Evolutionary conservation across 2,113 vertebrate species (phyloP), one percentile per base, ranked within the genome.

Genomic region (Lethenteron reissneri): DNA sequence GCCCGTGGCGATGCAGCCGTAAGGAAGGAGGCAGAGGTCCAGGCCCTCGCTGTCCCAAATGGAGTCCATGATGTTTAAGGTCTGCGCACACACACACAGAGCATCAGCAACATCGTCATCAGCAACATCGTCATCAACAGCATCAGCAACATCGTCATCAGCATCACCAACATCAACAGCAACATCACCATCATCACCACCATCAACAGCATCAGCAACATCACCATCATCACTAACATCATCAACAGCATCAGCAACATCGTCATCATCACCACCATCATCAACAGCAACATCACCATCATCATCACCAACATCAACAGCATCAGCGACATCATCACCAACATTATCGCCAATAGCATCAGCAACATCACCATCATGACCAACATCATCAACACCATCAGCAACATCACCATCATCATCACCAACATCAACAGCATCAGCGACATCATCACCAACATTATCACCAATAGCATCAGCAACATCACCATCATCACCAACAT

Each of bases 1-100:
- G 71, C 92, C 92, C 15, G 94, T 99, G 77, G 94, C 95, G 82
- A 99, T 97, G 77, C 94, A 99, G 19, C 92, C 94, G 25, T 97
- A 99, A 0, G 94, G 94, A 70, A 97, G 73, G 75, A 99, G 82
- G 71, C 84, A 92, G 72, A 99, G 84, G 73, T 99, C 94, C 78
- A 99, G 79, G 2, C 88, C 92, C 75, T 96, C 92, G 0, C 84
- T 85, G 80, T 99, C 92, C 94, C 94, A 99, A 80, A 99, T 96
- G 3, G 90, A 94, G 77, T 89, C 89, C 94, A 99, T 99, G 77
- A 99, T 99, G 75, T 87, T 81, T 78, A 99, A 81, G 77, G 96
- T 99, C 94, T 99, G 77, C 13, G 64, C 64, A 68, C 11, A 8
- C 8, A 8, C 8, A 21, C 64, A 68, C 21, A 68, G 2, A 11